phyloP scores from a whole-genome alignment of 2,113 vertebrate genomes.

The human region GRCh38 chr19:33677501-33678000 shows the following conservation, averaged over 20 bases:
- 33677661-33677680: not conserved
- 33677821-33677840: not conserved
- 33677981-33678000: conserved; percentile 19
- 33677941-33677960: not conserved
- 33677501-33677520: not conserved
- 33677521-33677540: not conserved
- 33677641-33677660: not conserved
- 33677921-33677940: not conserved
- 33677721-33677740: not conserved
- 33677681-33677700: not conserved
- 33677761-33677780: not conserved
- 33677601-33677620: not conserved
- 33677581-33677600: not conserved
- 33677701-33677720: not conserved
- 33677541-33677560: not conserved
- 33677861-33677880: not conserved
- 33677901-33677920: not conserved
- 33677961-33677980: accelerated
- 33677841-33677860: not conserved
- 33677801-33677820: not conserved
- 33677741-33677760: not conserved
- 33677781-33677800: not conserved
- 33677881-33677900: not conserved
- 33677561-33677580: not conserved
- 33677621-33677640: not conserved